Base-by-base conservation (phyloP, 1,140 invertebrate species). In the Hestina assimilis region DNA sequence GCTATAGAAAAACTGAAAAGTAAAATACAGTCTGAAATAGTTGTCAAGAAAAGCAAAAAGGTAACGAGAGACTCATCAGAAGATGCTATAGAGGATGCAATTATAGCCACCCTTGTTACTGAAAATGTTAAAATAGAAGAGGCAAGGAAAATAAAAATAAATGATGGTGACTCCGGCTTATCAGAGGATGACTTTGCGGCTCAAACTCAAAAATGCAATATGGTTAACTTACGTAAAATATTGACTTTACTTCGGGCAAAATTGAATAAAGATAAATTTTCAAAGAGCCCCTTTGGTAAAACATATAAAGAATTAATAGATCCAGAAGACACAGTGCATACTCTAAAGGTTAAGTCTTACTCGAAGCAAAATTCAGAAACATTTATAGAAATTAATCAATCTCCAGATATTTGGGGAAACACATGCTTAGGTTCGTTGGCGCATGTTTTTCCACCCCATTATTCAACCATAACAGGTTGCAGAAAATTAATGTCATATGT, bases 371-470 rank as follows among this genome's bases (percentile, higher is more conserved):
- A 68, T 17, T 15, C 31, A n/a, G 50, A 42, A 20, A 63, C 55
- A 38, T 64, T 56, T 26, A 58, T 70, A 58, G 40, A 58, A 24
- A 6, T 71, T 11, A 23, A 60, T 26, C 19, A 43, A 4, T 24
- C 21, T 12, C 72, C 76, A n/a, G 75, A 85, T 56, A 66, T 87
- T 40, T 85, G 79, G 79, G 73, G 75, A 8, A 65, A 61, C 11
- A 52, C 48, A 21, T 35, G 23, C 31, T 61, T 79, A 50, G 57
- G 43, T 17, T 31, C 21, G 4, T 29, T 69, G 11, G 51, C 72
- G 4, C 72, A 72, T 74, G 67, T 84, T 3, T 45, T 87, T 3
- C 84, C 84, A 17, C 81, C 82, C n/a, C 68, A 86, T 35, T 79
- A 79, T 62, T 65, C 74, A 4, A 86, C 78, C 35, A 80, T 87